phyloP scores from a whole-genome alignment of 2,113 vertebrate species.

The Pseudois nayaur region DNA sequence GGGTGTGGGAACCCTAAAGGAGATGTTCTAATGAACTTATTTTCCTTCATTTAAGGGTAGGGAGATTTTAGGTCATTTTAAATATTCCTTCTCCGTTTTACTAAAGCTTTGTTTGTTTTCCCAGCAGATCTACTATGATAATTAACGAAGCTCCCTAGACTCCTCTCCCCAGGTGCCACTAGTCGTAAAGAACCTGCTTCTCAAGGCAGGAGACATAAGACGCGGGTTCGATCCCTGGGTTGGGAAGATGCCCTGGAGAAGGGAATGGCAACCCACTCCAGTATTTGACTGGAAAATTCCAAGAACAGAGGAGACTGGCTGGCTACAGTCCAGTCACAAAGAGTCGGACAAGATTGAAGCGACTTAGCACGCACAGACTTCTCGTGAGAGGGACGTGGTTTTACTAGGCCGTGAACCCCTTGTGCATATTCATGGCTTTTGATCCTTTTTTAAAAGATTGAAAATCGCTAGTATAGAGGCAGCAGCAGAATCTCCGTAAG shows the following conservation, averaged over 20 bases:
- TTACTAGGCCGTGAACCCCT: background rate
- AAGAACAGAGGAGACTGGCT: background rate
- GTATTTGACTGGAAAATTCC: background rate
- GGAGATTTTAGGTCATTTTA: background rate
- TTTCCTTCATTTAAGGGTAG: background rate
- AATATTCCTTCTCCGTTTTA: background rate
- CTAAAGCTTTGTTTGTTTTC: background rate
- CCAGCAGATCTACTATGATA: background rate
- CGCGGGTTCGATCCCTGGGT: background rate
- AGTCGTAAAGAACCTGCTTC: background rate
- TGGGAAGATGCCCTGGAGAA: background rate
- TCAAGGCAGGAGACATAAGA: background rate
- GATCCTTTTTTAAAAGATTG: background rate
- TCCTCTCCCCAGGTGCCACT: background rate
- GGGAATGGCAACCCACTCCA: background rate
- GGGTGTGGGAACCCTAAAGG: background rate
- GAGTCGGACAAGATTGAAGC: background rate
- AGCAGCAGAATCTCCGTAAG: background rate
- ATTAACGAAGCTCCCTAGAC: background rate
- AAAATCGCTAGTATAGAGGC: background rate
- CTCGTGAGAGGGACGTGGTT: background rate
- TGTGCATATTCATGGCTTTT: background rate
- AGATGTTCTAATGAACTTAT: background rate
- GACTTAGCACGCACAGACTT: background rate
- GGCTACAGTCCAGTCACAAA: background rate